Evolutionary conservation across 2,113 vertebrate species (phyloP), one percentile per base, ranked within the genome.

Genomic region (Sander vitreus): DNA sequence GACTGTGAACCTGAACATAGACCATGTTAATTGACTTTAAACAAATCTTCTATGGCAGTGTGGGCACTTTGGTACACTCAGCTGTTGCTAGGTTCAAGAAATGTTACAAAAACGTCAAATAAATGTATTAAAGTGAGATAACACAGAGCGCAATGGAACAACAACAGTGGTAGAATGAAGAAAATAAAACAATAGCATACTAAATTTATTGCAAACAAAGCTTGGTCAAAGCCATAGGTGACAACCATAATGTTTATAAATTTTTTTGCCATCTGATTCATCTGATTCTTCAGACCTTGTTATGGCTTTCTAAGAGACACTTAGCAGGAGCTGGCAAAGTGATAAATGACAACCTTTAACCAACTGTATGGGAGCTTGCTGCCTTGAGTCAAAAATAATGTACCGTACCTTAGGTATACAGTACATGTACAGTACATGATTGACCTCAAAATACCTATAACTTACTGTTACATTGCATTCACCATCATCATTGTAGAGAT

Each of bases 1-100:
- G 58, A 47, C 58, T 70, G 80, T 47, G 71, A 65, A 51, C 27
- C 53, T 25, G 10, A 47, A 54, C 43, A 59, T 14, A 13, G 19
- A 51, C 33, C 18, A 25, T 39, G 50, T 57, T 74, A 78, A 73
- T 68, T 63, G 39, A 25, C 39, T 64, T 30, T 19, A 43, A 68
- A 78, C 16, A 68, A 73, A 58, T 50, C n/a, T 10, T 48, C 18
- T 21, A 3, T 30, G 30, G 21, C 19, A 13, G 48, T 51, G 63
- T 55, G 25, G 1, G 59, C 73, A 55, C 73, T 30, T 19, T 12
- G 13, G 23, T 58, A 48, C 55, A 53, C 19, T 80, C 15, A 63
- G 30, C 60, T 76, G 36, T 62, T 65, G 65, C 27, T 50, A 11
- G 13, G 25, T 39, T 79, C 8, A 54, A 45, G 13, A 48, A 47